Conservation (phyloP, 2,113 vertebrate species). For the Seriola dumerili region DNA sequence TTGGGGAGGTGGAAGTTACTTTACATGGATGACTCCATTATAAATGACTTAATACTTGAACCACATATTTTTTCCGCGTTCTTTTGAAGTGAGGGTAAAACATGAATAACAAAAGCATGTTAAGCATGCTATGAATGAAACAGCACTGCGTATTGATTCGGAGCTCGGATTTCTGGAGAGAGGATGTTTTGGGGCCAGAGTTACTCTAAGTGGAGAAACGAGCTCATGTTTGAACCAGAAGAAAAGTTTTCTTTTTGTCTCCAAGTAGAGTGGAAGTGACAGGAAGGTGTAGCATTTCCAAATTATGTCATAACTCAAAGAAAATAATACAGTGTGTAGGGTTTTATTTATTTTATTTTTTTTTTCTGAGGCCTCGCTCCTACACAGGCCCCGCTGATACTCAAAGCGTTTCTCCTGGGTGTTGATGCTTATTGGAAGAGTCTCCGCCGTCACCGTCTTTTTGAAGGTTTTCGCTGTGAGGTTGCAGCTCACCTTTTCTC, state of each 20-base stretch:
- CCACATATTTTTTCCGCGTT: not conserved
- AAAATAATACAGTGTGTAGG: not conserved
- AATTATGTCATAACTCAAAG: constrained; percentile 38
- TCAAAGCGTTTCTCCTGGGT: constrained; percentile 26
- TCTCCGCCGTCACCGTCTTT: constrained; percentile 59
- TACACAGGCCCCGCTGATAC: constrained; percentile 30
- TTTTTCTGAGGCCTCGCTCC: constrained; percentile 15
- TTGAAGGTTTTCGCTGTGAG: constrained; percentile 43
- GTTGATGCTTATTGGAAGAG: constrained; percentile 57
- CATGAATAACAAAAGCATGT: constrained; percentile 36
- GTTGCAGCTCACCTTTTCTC: constrained; percentile 30
- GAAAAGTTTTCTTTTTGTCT: constrained; percentile 45
- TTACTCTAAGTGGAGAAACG: constrained; percentile 39
- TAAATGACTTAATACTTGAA: constrained; percentile 38
- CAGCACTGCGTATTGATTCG: constrained; percentile 49
- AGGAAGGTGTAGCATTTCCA: constrained; percentile 44
- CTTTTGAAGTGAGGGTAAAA: constrained; percentile 36
- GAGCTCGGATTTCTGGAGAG: constrained; percentile 56
- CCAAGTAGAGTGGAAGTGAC: constrained; percentile 25
- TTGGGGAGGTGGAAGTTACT: constrained; percentile 29
- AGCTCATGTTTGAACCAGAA: constrained; percentile 21
- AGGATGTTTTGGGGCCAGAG: constrained; percentile 54
- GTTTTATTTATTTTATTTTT: not conserved
- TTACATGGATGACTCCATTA: constrained; percentile 53
- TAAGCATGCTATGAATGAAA: constrained; percentile 36